These are phyloP conservation scores for Cynoglossus semilaevis DNA, from an alignment of 2,113 vertebrate species.

Conservation along the genomic window DNA sequence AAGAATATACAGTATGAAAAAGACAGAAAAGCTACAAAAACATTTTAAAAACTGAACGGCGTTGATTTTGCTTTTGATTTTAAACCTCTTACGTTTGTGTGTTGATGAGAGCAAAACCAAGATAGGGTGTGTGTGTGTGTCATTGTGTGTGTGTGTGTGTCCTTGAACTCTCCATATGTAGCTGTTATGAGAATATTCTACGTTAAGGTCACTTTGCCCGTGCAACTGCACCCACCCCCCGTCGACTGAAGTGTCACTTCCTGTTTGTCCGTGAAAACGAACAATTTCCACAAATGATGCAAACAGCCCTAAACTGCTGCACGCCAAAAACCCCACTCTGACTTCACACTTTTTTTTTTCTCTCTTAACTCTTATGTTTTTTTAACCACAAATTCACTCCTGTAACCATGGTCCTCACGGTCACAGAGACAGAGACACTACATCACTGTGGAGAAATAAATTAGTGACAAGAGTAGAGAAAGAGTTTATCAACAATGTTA, in stretches of 20 bases:
- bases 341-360: too few species aligned
- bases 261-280: constrained; percentile 45
- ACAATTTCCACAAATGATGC: constrained; percentile 47
- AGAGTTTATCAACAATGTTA: too few species aligned
- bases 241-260: constrained; percentile 55
- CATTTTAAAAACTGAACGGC: background rate
- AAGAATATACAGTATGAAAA: constrained; percentile 20
- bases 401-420: too few species aligned
- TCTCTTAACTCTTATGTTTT: too few species aligned
- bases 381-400: too few species aligned
- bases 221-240: constrained; percentile 67
- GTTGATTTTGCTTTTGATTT: constrained; percentile 1
- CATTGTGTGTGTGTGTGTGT: constrained; percentile 6
- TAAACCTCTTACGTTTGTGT: constrained; percentile 7
- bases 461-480: too few species aligned
- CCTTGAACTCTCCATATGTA: constrained; percentile 69
- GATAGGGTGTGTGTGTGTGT: constrained; percentile 6
- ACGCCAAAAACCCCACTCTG: background rate
- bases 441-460: too few species aligned
- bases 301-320: constrained; percentile 20
- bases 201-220: constrained; percentile 49
- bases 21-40: constrained; percentile 3
- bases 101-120: too few species aligned
- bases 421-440: too few species aligned
- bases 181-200: constrained; percentile 36